phyloP scores from a whole-genome alignment of 2,113 vertebrate genomes.

The Erythrocercus mccallii region DNA sequence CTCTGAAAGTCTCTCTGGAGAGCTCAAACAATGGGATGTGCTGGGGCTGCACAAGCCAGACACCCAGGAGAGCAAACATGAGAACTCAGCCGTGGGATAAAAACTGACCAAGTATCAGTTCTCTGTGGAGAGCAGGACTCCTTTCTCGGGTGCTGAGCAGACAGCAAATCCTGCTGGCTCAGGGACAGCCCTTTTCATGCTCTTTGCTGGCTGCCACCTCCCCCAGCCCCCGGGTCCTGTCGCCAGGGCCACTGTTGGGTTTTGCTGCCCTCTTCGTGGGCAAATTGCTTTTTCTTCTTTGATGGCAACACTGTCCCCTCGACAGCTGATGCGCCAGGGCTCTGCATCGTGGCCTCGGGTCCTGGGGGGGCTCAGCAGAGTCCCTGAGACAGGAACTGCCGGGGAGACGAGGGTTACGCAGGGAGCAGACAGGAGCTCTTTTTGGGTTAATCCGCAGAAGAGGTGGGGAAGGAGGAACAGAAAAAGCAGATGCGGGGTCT shows the following conservation, averaged over 20 bases:
- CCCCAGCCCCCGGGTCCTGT: neutral
- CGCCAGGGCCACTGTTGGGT: neutral
- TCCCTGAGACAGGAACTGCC: neutral
- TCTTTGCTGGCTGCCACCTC: neutral
- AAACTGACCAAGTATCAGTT: neutral
- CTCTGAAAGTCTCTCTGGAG: neutral
- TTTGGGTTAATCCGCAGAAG: neutral
- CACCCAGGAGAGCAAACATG: neutral
- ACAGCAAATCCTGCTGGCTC: neutral
- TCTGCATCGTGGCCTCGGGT: rapidly evolving
- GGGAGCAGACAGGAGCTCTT: neutral
- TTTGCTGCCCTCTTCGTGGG: neutral
- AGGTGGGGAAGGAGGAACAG: neutral
- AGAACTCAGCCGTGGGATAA: neutral
- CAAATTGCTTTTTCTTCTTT: neutral
- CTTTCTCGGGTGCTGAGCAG: neutral
- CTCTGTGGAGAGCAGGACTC: rapidly evolving
- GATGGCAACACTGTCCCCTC: neutral
- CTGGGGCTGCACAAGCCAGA: neutral
- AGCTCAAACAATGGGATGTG: neutral
- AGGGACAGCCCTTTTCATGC: neutral
- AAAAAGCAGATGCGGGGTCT: neutral
- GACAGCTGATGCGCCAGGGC: rapidly evolving
- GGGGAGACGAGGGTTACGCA: neutral
- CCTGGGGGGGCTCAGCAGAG: neutral